These are phyloP conservation scores for Colaptes auratus DNA, from an alignment of 2,113 vertebrate species.

Conservation along the genomic window DNA sequence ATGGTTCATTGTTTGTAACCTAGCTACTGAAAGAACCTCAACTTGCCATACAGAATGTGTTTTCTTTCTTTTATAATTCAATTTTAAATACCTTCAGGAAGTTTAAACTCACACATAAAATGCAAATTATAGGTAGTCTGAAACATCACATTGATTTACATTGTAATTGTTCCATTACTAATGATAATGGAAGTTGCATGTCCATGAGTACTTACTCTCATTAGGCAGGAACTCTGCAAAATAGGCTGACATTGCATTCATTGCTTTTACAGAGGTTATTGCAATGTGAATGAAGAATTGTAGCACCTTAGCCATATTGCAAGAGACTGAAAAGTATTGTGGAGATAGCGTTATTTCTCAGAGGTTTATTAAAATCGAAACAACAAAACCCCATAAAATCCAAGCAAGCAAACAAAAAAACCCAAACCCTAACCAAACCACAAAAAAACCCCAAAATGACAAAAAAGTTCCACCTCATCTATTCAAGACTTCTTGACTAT, in stretches of 20 bases:
- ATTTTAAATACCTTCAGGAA: conserved; percentile 52
- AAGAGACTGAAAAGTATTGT: not conserved
- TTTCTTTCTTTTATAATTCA: conserved; percentile 33
- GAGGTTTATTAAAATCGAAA: not conserved
- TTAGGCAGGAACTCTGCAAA: not conserved
- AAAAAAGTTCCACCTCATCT: not conserved
- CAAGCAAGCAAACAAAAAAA: too few species aligned
- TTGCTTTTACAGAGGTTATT: conserved; percentile 26
- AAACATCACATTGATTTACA: conserved; percentile 31
- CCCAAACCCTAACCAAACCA: too few species aligned
- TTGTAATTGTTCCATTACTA: conserved; percentile 30
- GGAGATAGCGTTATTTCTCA: not conserved
- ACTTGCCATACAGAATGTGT: not conserved
- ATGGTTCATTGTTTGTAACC: not conserved
- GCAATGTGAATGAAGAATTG: not conserved
- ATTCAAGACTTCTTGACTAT: not conserved
- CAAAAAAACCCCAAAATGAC: not conserved
- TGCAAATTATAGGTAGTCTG: conserved; percentile 13
- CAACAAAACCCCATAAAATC: not conserved
- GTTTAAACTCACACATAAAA: conserved; percentile 12
- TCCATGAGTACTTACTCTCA: not conserved
- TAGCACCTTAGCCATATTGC: not conserved
- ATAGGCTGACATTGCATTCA: not conserved
- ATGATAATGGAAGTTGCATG: conserved; percentile 10
- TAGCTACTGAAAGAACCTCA: not conserved